Percentiles rank a stretch among this genome's conserved stretches.
Evolutionary conservation across 2,888 invertebrate species (phyloP).

Genomic region (Leptinotarsa haldemani): DNA sequence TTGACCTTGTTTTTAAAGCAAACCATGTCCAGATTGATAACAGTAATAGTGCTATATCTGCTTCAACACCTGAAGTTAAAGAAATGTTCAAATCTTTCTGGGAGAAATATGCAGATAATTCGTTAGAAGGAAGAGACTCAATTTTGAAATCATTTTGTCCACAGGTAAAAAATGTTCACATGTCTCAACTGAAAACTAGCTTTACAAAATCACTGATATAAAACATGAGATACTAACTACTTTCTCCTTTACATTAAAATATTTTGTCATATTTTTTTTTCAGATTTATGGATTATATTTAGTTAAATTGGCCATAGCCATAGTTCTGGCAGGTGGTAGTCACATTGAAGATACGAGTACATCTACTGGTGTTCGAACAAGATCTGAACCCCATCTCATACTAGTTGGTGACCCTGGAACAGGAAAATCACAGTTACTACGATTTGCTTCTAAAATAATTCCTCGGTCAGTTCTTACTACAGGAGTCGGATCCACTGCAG

Average conservation of each 20-base stretch:
- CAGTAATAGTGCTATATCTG: conserved; percentile 64
- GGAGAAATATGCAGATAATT: conserved; percentile 72
- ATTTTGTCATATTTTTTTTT: conserved; percentile 53
- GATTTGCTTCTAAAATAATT: conserved; percentile 75
- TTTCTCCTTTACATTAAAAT: background rate
- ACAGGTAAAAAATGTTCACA: conserved; percentile 69
- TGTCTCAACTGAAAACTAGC: too few species aligned
- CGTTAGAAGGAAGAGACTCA: conserved; percentile 79
- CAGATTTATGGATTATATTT: conserved; percentile 90
- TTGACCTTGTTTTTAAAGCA: conserved; percentile 78
- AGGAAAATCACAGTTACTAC: conserved; percentile 84
- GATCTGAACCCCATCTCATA: conserved; percentile 88
- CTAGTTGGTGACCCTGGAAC: conserved; percentile 91
- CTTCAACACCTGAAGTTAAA: conserved; percentile 74
- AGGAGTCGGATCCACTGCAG: conserved; percentile 86
- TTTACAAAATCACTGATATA: background rate
- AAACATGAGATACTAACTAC: too few species aligned
- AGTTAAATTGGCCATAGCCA: conserved; percentile 85
- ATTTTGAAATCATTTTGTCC: conserved; percentile 86
- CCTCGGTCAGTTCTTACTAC: conserved; percentile 86
- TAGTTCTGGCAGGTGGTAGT: conserved; percentile 74
- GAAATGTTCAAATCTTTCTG: conserved; percentile 81
- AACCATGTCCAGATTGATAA: conserved; percentile 78
- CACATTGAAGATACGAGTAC: conserved; percentile 62
- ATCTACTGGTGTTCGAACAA: conserved; percentile 59